phyloP scores from a whole-genome alignment of 2,113 vertebrate species.

The Progne subis region DNA sequence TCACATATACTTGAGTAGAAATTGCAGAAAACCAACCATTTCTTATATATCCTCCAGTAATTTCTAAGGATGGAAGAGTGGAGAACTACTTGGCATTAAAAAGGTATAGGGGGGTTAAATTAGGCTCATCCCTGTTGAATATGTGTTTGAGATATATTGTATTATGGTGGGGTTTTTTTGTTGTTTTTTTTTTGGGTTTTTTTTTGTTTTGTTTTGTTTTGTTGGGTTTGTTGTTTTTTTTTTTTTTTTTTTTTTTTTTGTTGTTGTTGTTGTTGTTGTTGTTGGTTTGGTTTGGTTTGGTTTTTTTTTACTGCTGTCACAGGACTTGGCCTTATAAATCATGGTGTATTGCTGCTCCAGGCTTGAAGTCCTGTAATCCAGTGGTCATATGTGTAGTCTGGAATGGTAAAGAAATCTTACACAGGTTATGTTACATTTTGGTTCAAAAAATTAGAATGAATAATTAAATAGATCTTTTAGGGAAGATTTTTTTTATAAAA shows the following conservation, averaged over 20 bases:
- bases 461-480: not conserved
- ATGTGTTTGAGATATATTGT: not conserved
- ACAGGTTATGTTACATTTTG: not conserved
- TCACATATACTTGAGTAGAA: not conserved
- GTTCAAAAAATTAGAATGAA: not conserved
- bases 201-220: too few species aligned
- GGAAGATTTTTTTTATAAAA: not conserved
- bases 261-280: too few species aligned
- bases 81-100: not conserved
- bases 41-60: not conserved
- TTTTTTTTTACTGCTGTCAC: not conserved
- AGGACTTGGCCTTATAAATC: not conserved
- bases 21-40: not conserved
- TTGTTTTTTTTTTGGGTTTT: too few species aligned
- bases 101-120: fast-evolving
- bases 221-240: too few species aligned
- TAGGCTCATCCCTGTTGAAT: not conserved
- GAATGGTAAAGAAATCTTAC: not conserved
- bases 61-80: not conserved
- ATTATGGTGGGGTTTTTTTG: too few species aligned
- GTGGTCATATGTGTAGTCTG: not conserved
- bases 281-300: too few species aligned
- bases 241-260: too few species aligned
- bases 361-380: not conserved
- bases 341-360: not conserved